Percentiles rank a stretch among this genome's conserved stretches.
Conservation (phyloP, 2,888 invertebrate genomes). For the Entomobrya multifasciata region DNA sequence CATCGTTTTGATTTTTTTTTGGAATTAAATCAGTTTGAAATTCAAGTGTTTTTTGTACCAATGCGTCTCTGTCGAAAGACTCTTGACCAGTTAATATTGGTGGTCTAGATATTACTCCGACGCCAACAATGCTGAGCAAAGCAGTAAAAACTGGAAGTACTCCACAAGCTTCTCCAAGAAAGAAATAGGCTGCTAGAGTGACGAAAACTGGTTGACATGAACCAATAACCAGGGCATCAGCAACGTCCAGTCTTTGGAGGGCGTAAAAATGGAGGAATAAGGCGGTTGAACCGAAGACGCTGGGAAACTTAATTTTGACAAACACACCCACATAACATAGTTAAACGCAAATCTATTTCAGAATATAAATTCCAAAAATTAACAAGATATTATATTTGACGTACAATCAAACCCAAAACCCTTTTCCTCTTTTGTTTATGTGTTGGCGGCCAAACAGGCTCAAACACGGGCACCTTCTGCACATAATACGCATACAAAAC, state of each 20-base stretch:
- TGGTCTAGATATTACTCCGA: conserved; percentile 66
- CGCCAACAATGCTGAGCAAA: conserved; percentile 56
- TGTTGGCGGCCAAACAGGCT: conserved; percentile 66
- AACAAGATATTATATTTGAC: too few relatives aligned
- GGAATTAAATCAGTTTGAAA: not conserved
- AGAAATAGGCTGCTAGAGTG: conserved; percentile 59
- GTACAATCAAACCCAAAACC: conserved; percentile 71
- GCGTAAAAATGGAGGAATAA: conserved; percentile 71
- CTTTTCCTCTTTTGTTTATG: conserved; percentile 58
- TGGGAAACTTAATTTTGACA: conserved; percentile 40
- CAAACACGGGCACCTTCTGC: conserved; percentile 59
- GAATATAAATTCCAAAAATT: too few relatives aligned
- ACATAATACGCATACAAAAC: conserved; percentile 50
- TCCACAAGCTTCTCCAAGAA: conserved; percentile 58
- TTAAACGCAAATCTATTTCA: too few relatives aligned
- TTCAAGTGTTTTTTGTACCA: too few relatives aligned
- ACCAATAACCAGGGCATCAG: conserved; percentile 72
- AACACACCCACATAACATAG: too few relatives aligned
- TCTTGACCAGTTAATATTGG: conserved; percentile 75
- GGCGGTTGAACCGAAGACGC: conserved; percentile 55
- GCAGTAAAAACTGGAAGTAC: conserved; percentile 62
- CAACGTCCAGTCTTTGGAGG: conserved; percentile 51
- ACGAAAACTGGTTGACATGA: conserved; percentile 75
- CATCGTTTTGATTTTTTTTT: not conserved
- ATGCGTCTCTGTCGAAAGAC: conserved; percentile 70